These are phyloP conservation scores for Xenus cinereus DNA, from an alignment of 2,113 vertebrate species.

Conservation along the genomic window DNA sequence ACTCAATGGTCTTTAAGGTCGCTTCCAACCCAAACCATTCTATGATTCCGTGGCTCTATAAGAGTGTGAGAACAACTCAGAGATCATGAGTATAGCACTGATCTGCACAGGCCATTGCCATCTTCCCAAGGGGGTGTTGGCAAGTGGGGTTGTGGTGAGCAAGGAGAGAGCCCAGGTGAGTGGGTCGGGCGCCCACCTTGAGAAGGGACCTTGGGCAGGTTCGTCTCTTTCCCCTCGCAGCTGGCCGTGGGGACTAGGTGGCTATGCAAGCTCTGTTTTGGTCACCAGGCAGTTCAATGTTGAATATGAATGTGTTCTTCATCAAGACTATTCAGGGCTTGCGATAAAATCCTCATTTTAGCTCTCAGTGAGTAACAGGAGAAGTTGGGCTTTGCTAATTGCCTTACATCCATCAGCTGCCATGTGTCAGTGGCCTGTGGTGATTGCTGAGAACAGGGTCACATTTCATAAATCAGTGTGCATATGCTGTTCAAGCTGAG, in stretches of 20 bases:
- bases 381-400: neutral
- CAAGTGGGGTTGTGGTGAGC: neutral
- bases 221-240: neutral
- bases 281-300: neutral
- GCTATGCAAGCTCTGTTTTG: fast-evolving
- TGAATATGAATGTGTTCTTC: neutral
- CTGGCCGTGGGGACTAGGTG: fast-evolving
- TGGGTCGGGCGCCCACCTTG: neutral
- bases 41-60: too few species aligned
- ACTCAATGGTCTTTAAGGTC: too few species aligned
- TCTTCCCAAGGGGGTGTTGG: neutral
- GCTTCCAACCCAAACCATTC: too few species aligned
- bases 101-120: neutral
- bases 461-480: neutral
- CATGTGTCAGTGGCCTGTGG: neutral
- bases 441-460: neutral
- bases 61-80: neutral
- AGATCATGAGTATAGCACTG: neutral
- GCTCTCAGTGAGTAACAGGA: neutral
- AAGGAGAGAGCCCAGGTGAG: neutral
- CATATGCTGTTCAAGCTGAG: neutral
- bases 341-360: neutral
- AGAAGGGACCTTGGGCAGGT: neutral
- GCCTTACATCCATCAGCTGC: neutral
- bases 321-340: neutral